Base-by-base conservation (phyloP, 2,888 invertebrate species). In the Lasioglossum marginatum region DNA sequence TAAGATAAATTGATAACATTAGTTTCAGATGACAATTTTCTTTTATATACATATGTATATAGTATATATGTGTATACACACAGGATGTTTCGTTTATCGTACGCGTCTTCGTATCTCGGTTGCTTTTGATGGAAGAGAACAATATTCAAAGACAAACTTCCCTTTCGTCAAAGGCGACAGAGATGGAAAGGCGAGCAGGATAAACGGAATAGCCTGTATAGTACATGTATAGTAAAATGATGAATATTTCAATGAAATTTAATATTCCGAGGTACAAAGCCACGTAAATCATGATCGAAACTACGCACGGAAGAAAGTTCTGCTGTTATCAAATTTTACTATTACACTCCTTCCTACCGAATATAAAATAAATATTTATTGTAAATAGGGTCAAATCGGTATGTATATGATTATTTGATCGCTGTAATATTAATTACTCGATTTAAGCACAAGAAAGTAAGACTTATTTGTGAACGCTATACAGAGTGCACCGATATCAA, bases 361-460 rank as follows among this genome's bases (percentile, higher is more conserved):
- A 75, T 71, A 63, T 63, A 48, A 83, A 76, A 45, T 66, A 78
- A 63, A 72, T 57, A 57, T 60, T 74, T 66, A 40, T 77, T 77
- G 45, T 70, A 57, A 73, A 68, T 31, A 84, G 78, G 52, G 52
- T 77, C 52, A 70, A 78, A 85, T 27, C 37, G 37, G 70, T 40
- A 37, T 27, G 70, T 40, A 43, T 27, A 70, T 43, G 27, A 45
- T 77, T 81, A 45, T 85, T 66, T 71, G 40, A 77, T 81, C 77
- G 77, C 71, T 78, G 86, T 76, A 66, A 80, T 57, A 73, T 45
- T 57, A 70, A 80, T 68, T 45, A 77, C 63, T 73, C 37, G 66
- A 77, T 75, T 82, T 77, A 83, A 83, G 43, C 79, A 81, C 63
- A 78, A 77, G 82, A 70, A 87, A 87, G 66, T 77, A 75, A 80